A percentile compares a stretch with the other conserved stretches of the same genome.
Conservation (phyloP, 1,140 invertebrate species). For the Drosophila jambulina region DNA sequence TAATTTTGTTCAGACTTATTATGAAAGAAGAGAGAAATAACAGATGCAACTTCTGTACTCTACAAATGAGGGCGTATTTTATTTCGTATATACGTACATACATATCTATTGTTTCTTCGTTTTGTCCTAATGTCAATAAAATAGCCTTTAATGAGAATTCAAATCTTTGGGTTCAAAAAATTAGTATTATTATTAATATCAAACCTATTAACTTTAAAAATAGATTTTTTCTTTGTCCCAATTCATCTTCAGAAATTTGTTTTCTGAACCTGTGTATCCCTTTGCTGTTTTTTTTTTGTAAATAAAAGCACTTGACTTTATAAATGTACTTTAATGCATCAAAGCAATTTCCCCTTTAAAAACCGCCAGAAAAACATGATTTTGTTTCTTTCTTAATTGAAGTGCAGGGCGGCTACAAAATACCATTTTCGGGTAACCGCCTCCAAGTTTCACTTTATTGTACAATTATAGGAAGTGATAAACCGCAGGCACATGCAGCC, state of each 20-base stretch:
- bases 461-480: slow-evolving; percentile 40
- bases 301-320: slow-evolving; percentile 44
- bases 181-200: too few species aligned
- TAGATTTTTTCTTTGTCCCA: not conserved
- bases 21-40: not conserved
- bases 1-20: not conserved
- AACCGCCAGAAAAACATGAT: slow-evolving; percentile 3
- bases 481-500: slow-evolving; percentile 40
- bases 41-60: not conserved
- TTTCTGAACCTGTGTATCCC: slow-evolving; percentile 21
- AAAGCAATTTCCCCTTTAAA: slow-evolving; percentile 9
- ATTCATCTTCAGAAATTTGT: not conserved
- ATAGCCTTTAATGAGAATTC: not conserved
- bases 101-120: not conserved
- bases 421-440: slow-evolving; percentile 15
- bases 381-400: slow-evolving; percentile 24
- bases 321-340: slow-evolving; percentile 22
- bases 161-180: not conserved
- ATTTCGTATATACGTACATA: not conserved
- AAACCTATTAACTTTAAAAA: not conserved
- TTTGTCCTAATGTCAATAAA: not conserved
- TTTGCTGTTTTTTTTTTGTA: slow-evolving; percentile 14
- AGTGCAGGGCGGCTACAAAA: slow-evolving; percentile 14
- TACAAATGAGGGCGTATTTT: slow-evolving; percentile 10
- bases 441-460: slow-evolving; percentile 33